Evolutionary conservation across 2,797 vertebrate species (phyloP), one percentile per base, ranked within the genome.

Genomic region (Agapornis canus): DNA sequence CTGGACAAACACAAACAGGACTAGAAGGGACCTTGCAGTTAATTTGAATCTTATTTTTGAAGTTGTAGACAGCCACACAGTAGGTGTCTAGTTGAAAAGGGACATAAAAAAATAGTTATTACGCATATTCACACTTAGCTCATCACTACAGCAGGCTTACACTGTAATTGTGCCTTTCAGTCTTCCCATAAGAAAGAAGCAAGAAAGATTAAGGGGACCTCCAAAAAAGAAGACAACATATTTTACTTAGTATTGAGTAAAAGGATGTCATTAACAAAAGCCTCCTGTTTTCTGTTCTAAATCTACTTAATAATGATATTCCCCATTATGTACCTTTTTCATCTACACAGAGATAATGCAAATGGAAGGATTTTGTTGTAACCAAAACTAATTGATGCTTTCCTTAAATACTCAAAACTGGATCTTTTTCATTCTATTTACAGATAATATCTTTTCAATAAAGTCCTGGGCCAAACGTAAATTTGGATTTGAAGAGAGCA

Each of bases 401-500:
- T 88, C 32, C 88, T 73, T 76, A 68, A 86, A 54, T n/a, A 91
- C 60, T 92, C 8, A 71, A 37, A 82, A 91, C 37, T 59, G n/a
- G 96, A 59, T 86, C 15, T 40, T 96, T 96, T 95, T 51, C 13
- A 84, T 92, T 97, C 93, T 97, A 11, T 96, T 97, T 94, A 56
- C 97, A 99, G 99, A 99, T 97, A 99, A 99, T 83, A 98, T 99
- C 95, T 99, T 99, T 94, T 98, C 99, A 72, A 98, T 99, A 95
- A 99, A 99, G 97, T 99, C 99, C n/a, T 99, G 99, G 99, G 99
- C 99, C 81, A 99, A 99, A 97, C 99, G 98, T 97, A 99, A 99
- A 97, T 99, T 99, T 97, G 97, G 98, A 87, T 98, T 99, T 73
- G 99, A 99, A 96, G 98, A 99, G 94, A 98, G 97, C 94, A 98